These are phyloP conservation scores for Junonia oenone DNA, from an alignment of 2,888 invertebrate genomes.

Conservation along the genomic window DNA sequence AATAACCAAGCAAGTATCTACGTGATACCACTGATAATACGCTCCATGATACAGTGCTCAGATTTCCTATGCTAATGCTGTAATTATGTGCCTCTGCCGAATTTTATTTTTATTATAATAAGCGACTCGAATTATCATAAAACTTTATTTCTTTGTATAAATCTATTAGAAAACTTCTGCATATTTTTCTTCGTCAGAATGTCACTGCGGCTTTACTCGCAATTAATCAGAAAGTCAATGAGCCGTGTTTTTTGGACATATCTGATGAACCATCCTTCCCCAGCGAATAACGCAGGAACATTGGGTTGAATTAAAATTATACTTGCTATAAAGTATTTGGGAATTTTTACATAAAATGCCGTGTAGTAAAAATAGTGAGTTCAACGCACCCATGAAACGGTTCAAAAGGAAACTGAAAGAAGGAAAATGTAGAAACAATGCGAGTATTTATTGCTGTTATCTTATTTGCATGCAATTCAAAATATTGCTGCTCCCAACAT, in stretches of 20 bases:
- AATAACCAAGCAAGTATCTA: constrained; percentile 54
- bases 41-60: constrained; percentile 24
- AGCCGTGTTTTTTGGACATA: constrained; percentile 74
- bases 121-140: constrained; percentile 20
- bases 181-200: constrained; percentile 55
- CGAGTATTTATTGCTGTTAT: constrained; percentile 69
- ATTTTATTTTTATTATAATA: constrained; percentile 7
- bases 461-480: constrained; percentile 77
- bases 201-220: constrained; percentile 63
- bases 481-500: constrained; percentile 62
- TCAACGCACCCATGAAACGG: constrained; percentile 52
- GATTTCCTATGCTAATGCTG: constrained; percentile 5
- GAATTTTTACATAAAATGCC: constrained; percentile 6
- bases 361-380: constrained; percentile 28
- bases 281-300: constrained; percentile 45
- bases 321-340: constrained; percentile 11
- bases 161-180: constrained; percentile 25
- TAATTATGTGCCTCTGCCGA: background rate
- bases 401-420: constrained; percentile 51
- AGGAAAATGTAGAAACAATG: constrained; percentile 48
- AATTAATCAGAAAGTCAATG: constrained; percentile 78
- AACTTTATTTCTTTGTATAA: constrained; percentile 30
- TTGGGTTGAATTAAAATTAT: constrained; percentile 20
- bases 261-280: constrained; percentile 71
- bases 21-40: constrained; percentile 46